A percentile compares a stretch with the other conserved stretches of the same genome.
phyloP scores from a whole-genome alignment of 2,797 vertebrate genomes.

The Lateolabrax maculatus region DNA sequence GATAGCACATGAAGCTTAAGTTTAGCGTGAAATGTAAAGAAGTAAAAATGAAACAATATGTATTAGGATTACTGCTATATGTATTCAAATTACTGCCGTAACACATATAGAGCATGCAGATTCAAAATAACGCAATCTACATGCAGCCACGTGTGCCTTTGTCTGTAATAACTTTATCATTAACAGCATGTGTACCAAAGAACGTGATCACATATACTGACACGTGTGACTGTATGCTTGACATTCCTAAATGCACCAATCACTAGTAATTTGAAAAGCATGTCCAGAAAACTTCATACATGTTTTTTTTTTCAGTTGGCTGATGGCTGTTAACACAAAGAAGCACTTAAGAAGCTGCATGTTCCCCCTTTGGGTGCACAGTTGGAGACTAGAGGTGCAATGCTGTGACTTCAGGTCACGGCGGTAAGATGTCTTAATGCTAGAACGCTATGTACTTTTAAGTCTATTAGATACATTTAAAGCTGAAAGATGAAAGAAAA shows the following conservation, averaged over 20 bases:
- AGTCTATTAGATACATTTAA: not conserved
- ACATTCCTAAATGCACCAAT: not conserved
- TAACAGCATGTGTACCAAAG: too few relatives aligned
- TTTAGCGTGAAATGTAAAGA: not conserved
- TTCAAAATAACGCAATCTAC: not conserved
- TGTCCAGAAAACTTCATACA: constrained; percentile 12
- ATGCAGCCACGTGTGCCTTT: not conserved
- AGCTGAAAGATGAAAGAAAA: too few relatives aligned
- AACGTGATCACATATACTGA: not conserved
- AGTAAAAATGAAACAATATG: too few relatives aligned
- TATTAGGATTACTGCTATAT: too few relatives aligned
- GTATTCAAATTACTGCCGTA: not conserved
- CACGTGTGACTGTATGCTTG: not conserved
- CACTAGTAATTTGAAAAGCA: constrained; percentile 46
- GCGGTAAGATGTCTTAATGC: not conserved
- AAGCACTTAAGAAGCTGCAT: constrained; percentile 52
- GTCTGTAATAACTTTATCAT: not conserved
- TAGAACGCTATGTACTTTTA: not conserved
- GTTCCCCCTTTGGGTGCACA: constrained; percentile 21
- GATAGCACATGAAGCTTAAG: not conserved
- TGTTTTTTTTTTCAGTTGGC: not conserved
- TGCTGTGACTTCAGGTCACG: not conserved
- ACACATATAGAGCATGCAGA: not conserved
- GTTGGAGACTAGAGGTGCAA: not conserved
- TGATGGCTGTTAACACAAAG: constrained; percentile 31